phyloP scores from a whole-genome alignment of 2,888 invertebrate genomes.

The Thumatha senex region DNA sequence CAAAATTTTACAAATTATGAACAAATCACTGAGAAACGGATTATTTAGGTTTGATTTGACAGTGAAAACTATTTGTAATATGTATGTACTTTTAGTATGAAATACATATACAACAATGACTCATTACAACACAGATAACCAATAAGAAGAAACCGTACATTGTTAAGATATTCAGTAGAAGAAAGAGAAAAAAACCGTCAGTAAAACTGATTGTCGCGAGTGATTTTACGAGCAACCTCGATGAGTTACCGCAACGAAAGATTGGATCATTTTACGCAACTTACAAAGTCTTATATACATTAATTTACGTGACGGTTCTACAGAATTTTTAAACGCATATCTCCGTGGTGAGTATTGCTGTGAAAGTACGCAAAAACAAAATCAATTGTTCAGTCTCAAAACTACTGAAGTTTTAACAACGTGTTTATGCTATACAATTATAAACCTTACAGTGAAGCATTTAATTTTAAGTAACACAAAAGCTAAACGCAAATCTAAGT shows the following conservation, averaged over 20 bases:
- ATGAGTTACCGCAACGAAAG: slow-evolving; percentile 50
- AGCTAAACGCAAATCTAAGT: slow-evolving; percentile 40
- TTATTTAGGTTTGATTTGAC: too few relatives aligned
- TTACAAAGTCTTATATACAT: slow-evolving; percentile 59
- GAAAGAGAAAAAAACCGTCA: slow-evolving; percentile 28
- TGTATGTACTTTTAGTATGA: too few relatives aligned
- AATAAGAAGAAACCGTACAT: slow-evolving; percentile 17
- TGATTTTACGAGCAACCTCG: slow-evolving; percentile 50
- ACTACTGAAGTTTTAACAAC: slow-evolving; percentile 22
- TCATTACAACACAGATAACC: too few relatives aligned
- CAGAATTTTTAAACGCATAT: slow-evolving; percentile 62
- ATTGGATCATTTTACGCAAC: slow-evolving; percentile 48
- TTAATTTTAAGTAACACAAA: slow-evolving; percentile 29
- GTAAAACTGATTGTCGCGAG: slow-evolving; percentile 33
- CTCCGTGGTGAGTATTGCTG: slow-evolving; percentile 49
- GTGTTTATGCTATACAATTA: slow-evolving; percentile 19
- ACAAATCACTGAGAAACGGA: too few relatives aligned
- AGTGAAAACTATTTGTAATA: too few relatives aligned
- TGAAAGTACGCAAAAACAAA: slow-evolving; percentile 45
- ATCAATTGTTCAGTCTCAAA: slow-evolving; percentile 34
- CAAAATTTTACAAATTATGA: too few relatives aligned
- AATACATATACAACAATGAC: too few relatives aligned
- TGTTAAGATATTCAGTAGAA: slow-evolving; percentile 19
- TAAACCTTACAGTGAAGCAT: slow-evolving; percentile 30
- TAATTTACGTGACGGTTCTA: slow-evolving; percentile 70